These are phyloP conservation scores for Acleris laterana DNA, from an alignment of 2,888 invertebrate species.

Conservation along the genomic window DNA sequence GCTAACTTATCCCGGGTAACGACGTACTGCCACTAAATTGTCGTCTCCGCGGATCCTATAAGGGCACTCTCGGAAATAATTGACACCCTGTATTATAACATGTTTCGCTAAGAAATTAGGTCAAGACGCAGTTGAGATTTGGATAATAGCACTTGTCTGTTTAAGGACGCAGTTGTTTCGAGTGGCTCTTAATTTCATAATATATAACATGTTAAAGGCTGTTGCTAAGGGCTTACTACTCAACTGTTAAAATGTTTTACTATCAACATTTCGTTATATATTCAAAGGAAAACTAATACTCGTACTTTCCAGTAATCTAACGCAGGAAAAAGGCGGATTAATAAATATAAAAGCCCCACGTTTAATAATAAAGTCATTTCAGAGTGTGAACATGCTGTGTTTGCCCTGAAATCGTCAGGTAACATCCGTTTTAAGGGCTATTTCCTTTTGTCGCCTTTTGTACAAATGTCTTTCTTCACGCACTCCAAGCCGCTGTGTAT, in stretches of 20 bases:
- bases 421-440: slow-evolving; percentile 11
- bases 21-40: slow-evolving; percentile 48
- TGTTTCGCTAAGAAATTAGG: slow-evolving; percentile 33
- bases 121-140: slow-evolving; percentile 32
- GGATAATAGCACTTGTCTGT: slow-evolving; percentile 28
- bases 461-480: slow-evolving; percentile 8
- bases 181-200: not conserved
- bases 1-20: slow-evolving; percentile 49
- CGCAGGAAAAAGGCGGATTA: not conserved
- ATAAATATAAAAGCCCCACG: not conserved
- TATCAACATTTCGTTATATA: too few relatives aligned
- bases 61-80: slow-evolving; percentile 35
- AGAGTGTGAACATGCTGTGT: slow-evolving; percentile 11
- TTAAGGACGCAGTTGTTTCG: slow-evolving; percentile 10
- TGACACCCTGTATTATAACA: slow-evolving; percentile 31
- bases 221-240: not conserved
- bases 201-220: not conserved
- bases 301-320: not conserved
- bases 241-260: not conserved
- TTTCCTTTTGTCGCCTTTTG: slow-evolving; percentile 13
- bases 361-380: slow-evolving; percentile 2
- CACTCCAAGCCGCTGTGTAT: slow-evolving; percentile 8
- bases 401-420: slow-evolving; percentile 8
- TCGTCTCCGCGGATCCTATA: slow-evolving; percentile 44
- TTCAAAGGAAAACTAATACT: too few relatives aligned